Base-by-base conservation (phyloP, 2,888 invertebrate species). In the Idaea straminata region DNA sequence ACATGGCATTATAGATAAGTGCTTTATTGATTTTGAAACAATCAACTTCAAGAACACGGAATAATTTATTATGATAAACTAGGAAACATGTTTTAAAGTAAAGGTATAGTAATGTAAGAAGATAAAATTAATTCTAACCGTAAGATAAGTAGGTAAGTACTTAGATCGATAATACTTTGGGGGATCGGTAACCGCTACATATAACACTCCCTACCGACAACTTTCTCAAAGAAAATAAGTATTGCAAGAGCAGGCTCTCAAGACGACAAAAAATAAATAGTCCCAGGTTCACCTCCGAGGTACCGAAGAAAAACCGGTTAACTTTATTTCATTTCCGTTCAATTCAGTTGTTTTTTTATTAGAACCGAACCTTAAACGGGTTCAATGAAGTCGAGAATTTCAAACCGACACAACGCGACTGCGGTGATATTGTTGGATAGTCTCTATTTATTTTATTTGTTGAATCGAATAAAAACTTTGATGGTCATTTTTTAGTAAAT, bases 321-420 rank as follows among this genome's bases (percentile, higher is more conserved):
- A 78, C 85, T 82, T 89, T 88, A 88, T 88, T 91, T 88, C 91
- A 91, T 91, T 92, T 92, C 92, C 92, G 91, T 88, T 91, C 91
- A 86, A 90, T 88, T 87, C 86, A 83, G 83, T 69, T 65, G 88
- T 89, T 91, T 68, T 90, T 90, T 91, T 91, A 87, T 89, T 84
- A 83, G 83, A 87, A 82, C 81, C 82, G 82, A 84, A 84, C 83
- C 84, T 80, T 84, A 84, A 86, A 84, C 85, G 86, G 80, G 86
- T 87, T 87, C 85, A 87, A 85, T 86, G 87, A 81, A 84, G 81
- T 81, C 80, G 80, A 78, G 73, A 72, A 72, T 74, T 71, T 71
- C 66, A 68, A 71, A 65, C 64, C 69, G 68, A 16, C 34, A 16
- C 34, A 47, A 10, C 47, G 47, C 6, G 47, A 47, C 59, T 16